A percentile compares a stretch with the other conserved stretches of the same genome.
Evolutionary conservation across 2,888 invertebrate species (phyloP).

Genomic region (Caenorhabditis virilis): DNA sequence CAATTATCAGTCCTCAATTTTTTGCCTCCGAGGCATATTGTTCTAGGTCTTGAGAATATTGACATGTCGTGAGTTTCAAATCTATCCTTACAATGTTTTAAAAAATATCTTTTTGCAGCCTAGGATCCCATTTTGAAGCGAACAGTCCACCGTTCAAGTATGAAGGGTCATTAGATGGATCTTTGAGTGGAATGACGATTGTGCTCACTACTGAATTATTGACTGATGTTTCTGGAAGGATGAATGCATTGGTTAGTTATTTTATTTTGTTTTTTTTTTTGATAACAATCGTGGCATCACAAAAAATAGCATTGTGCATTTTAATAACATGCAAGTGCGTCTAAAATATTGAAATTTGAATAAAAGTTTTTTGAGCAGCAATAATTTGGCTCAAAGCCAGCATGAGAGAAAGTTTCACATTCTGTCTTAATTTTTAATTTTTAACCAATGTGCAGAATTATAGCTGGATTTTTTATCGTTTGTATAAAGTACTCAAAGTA

Average conservation of each 20-base stretch:
- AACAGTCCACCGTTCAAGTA: slow-evolving; percentile 41
- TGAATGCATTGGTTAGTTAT: slow-evolving; percentile 49
- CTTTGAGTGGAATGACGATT: slow-evolving; percentile 58
- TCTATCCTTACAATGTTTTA: too few species aligned
- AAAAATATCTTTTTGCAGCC: slow-evolving; percentile 8
- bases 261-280: too few species aligned
- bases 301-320: too few species aligned
- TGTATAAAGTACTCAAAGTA: too few species aligned
- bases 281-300: too few species aligned
- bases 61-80: slow-evolving; percentile 51
- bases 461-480: too few species aligned
- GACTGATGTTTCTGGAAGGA: slow-evolving; percentile 51
- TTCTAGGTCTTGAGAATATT: slow-evolving; percentile 60
- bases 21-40: slow-evolving; percentile 55
- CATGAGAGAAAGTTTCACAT: too few species aligned
- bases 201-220: slow-evolving; percentile 56
- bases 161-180: slow-evolving; percentile 52
- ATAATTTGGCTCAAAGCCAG: too few species aligned
- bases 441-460: too few species aligned
- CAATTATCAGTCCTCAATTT: slow-evolving; percentile 61
- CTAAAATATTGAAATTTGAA: background rate
- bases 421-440: too few species aligned
- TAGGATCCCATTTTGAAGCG: slow-evolving; percentile 25
- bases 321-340: background rate
- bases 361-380: too few species aligned